phyloP scores from a whole-genome alignment of 2,888 invertebrate genomes.

The Lasioglossum marginatum region DNA sequence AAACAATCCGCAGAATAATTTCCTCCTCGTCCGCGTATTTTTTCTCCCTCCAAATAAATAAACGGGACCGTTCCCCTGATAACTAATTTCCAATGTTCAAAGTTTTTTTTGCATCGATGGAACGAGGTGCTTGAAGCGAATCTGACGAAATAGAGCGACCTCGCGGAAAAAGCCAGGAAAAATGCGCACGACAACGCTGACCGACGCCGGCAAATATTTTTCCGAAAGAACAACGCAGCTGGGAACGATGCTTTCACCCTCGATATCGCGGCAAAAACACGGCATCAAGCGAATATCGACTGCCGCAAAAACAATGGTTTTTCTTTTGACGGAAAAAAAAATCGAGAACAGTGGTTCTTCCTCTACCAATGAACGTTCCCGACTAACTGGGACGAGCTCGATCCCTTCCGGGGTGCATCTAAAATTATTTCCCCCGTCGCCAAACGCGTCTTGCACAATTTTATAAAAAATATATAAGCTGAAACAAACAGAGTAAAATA shows the following conservation, averaged over 20 bases:
- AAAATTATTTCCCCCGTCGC: not conserved
- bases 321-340: not conserved
- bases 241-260: conserved; percentile 56
- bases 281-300: conserved; percentile 22
- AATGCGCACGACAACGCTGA: conserved; percentile 26
- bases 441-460: not conserved
- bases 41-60: not conserved
- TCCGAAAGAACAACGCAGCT: conserved; percentile 17
- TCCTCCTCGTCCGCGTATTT: not conserved
- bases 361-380: not conserved
- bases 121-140: not conserved
- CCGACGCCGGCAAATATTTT: conserved; percentile 51
- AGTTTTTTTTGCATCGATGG: not conserved
- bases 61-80: not conserved
- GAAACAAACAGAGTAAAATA: not conserved
- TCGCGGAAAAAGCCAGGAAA: not conserved
- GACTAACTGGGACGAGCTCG: not conserved
- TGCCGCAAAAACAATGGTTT: conserved; percentile 4
- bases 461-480: not conserved
- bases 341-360: not conserved
- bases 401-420: not conserved
- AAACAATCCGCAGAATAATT: not conserved
- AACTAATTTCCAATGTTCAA: not conserved
- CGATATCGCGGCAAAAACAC: conserved; percentile 43
- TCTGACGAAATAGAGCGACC: not conserved